These are phyloP conservation scores for Heterohyrax brucei DNA, from an alignment of 2,797 vertebrate genomes.

Conservation along the genomic window DNA sequence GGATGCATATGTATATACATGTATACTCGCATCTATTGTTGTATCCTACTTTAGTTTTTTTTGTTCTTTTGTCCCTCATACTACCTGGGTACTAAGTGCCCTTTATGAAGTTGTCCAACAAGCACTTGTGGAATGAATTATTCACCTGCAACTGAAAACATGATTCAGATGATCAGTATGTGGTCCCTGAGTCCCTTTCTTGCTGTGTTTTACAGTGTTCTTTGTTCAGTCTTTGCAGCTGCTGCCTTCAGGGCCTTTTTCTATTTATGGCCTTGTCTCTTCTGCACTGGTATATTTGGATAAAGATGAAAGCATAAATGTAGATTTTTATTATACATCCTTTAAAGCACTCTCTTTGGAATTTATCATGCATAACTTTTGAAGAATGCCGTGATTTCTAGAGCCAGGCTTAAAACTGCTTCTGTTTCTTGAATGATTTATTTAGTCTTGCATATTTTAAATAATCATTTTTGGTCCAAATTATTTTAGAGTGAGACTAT, in stretches of 20 bases:
- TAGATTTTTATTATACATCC: slow-evolving; percentile 55
- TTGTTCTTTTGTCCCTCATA: not conserved
- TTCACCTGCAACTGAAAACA: slow-evolving; percentile 45
- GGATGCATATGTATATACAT: not conserved
- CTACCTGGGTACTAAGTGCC: not conserved
- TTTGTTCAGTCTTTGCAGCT: slow-evolving; percentile 45
- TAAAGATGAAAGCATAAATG: slow-evolving; percentile 14
- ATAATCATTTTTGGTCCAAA: not conserved
- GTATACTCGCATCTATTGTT: not conserved
- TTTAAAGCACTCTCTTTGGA: slow-evolving; percentile 42
- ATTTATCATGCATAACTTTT: slow-evolving; percentile 22
- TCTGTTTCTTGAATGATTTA: slow-evolving; percentile 34
- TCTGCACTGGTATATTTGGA: slow-evolving; percentile 5
- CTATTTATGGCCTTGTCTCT: slow-evolving; percentile 68
- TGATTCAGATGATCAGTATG: not conserved
- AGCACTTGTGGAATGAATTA: slow-evolving; percentile 16
- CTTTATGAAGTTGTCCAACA: not conserved
- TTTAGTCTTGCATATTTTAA: not conserved
- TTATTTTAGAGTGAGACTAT: not conserved
- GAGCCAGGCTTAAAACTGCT: not conserved
- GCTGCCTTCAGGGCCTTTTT: slow-evolving; percentile 56
- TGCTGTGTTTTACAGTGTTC: slow-evolving; percentile 15
- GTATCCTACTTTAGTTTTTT: not conserved
- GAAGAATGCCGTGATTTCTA: slow-evolving; percentile 56
- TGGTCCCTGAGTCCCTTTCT: slow-evolving; percentile 18